Evolutionary conservation across 2,797 vertebrate species (phyloP), one percentile per base, ranked within the genome.

Genomic region (Selene dorsalis): DNA sequence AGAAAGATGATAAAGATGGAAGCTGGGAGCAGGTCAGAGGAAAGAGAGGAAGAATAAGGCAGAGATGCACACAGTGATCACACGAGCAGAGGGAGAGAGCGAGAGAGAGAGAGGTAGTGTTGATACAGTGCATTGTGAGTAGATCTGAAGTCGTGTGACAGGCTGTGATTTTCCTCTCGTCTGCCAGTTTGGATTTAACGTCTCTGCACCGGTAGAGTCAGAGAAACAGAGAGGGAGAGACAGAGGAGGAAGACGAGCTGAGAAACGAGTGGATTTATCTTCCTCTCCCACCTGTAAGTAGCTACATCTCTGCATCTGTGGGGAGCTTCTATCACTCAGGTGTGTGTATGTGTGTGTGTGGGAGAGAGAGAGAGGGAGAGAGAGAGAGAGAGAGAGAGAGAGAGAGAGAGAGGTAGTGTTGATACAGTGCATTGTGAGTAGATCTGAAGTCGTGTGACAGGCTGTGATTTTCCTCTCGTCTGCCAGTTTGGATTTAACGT

Each of bases 131-230:
- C 77, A 63, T 61, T 77, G 88, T 83, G 77, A 85, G 68, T 58
- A 53, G 58, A 79, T 87, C 72, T 88, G 55, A 72, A 74, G 77
- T 70, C 17, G 30, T 76, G 32, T 86, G 88, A 81, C 87, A 88
- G 84, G 47, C 88, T 82, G 17, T 87, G 76, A 87, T 91, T 90
- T 85, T 84, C 68, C 47, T 20, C 69, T 47, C 63, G 20, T 55
- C 72, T 52, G 80, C 74, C 0, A 58, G 48, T 30, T 75, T n/a
- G 73, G 57, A n/a, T 18, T 77, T 8, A 80, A 60, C 30, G 0
- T 45, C 53, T 73, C 12, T 16, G 16, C 65, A 32, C 73, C 0
- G 52, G 1, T 26, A 39, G 57, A 65, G 11, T 35, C 66, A 56
- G 48, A 79, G 64, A 1, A 43, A 70, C 9, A 48, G 57, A 16